Percentiles rank a stretch among this genome's conserved stretches.
Evolutionary conservation across 2,888 invertebrate genomes (phyloP).

Genomic region (Patella pellucida): DNA sequence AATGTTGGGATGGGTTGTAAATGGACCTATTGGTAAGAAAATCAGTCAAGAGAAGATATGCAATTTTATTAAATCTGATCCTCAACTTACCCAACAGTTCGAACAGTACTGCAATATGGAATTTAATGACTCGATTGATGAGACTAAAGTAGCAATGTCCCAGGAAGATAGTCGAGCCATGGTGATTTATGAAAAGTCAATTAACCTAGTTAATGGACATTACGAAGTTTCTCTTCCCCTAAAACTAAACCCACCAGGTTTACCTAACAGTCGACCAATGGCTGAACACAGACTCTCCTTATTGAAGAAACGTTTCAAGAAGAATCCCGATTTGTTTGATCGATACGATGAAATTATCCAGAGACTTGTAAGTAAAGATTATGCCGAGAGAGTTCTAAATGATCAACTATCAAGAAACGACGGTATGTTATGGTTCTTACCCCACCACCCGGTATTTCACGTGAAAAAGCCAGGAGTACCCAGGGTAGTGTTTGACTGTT

Average conservation of each 20-base stretch:
- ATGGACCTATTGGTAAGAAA: not conserved
- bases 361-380: not conserved
- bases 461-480: not conserved
- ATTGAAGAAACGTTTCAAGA: not conserved
- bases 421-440: not conserved
- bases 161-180: not conserved
- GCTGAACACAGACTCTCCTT: not conserved
- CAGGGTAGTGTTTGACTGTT: not conserved
- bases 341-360: not conserved
- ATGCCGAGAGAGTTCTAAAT: not conserved
- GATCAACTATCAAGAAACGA: not conserved
- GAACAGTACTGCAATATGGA: slow-evolving; percentile 1
- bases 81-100: not conserved
- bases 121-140: slow-evolving; percentile 4
- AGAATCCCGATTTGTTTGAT: not conserved
- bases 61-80: slow-evolving; percentile 1
- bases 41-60: not conserved
- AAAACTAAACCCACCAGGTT: not conserved
- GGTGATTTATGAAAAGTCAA: not conserved
- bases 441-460: slow-evolving; percentile 1
- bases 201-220: not conserved
- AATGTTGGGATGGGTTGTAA: not conserved
- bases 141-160: slow-evolving; percentile 2
- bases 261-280: not conserved
- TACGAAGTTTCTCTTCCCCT: not conserved